phyloP scores from a whole-genome alignment of 2,113 vertebrate genomes.

The Menura novaehollandiae region DNA sequence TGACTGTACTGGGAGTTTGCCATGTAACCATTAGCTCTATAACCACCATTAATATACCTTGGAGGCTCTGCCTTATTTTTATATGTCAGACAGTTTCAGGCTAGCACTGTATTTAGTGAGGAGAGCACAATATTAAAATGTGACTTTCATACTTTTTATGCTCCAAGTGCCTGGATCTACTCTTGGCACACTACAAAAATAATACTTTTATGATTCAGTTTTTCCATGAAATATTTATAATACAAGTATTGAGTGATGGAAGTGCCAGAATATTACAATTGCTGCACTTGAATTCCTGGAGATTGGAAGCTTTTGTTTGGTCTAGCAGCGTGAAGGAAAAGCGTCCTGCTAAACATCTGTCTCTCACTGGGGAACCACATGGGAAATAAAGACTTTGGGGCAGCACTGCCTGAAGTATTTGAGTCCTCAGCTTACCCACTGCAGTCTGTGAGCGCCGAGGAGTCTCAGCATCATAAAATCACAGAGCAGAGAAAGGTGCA shows the following conservation, averaged over 20 bases:
- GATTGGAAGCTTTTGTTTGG: conserved; percentile 46
- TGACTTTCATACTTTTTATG: conserved; percentile 57
- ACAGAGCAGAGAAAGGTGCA: neutral
- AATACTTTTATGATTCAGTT: conserved; percentile 47
- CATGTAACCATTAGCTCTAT: conserved; percentile 54
- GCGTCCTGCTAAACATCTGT: conserved; percentile 37
- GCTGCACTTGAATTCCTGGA: conserved; percentile 38
- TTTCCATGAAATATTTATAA: conserved; percentile 65
- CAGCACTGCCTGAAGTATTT: neutral
- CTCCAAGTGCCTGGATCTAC: conserved; percentile 52
- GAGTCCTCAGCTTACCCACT: neutral
- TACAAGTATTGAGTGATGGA: conserved; percentile 33
- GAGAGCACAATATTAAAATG: conserved; percentile 53
- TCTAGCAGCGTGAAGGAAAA: conserved; percentile 6
- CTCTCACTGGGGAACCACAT: conserved; percentile 7
- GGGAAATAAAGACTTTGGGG: conserved; percentile 50
- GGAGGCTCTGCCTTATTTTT: conserved; percentile 36
- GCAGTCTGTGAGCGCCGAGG: neutral
- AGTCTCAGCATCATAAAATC: neutral
- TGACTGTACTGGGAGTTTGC: conserved; percentile 35
- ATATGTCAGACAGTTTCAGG: conserved; percentile 34
- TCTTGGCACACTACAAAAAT: conserved; percentile 59
- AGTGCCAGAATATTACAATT: conserved; percentile 44
- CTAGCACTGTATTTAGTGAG: conserved; percentile 23
- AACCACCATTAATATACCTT: conserved; percentile 32